Evolutionary conservation across 30 jellyfish, hydroid and myxozoan genomes (phyloP).

Genomic region (Aurelia aurita): DNA sequence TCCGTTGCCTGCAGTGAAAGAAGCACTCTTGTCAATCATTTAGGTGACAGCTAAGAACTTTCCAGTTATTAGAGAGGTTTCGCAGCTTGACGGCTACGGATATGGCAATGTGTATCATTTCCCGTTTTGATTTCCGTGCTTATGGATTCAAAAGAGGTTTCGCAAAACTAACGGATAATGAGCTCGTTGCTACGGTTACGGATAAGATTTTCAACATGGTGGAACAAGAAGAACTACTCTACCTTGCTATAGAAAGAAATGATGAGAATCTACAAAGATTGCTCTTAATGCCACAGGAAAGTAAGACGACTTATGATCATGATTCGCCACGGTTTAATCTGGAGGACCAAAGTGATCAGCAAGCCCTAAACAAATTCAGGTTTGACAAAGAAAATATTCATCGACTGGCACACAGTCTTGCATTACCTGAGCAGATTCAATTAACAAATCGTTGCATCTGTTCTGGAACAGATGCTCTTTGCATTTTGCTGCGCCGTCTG

Average conservation of each 20-base stretch:
- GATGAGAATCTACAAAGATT: not conserved
- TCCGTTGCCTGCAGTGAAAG: no score
- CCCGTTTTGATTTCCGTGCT: not conserved
- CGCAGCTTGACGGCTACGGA: not conserved
- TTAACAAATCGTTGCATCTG: slow-evolving; percentile 10
- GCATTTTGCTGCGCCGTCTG: slow-evolving; percentile 3
- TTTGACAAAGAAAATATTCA: no score
- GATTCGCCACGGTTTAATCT: not conserved
- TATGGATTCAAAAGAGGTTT: no score
- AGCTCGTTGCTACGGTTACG: no score
- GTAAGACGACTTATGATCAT: not conserved
- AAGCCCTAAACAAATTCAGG: not conserved
- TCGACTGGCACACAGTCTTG: not conserved
- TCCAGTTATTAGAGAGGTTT: slow-evolving; percentile 1
- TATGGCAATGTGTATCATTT: not conserved
- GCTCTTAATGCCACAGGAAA: slow-evolving; percentile 5
- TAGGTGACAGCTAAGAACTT: no score
- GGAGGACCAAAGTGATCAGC: slow-evolving; percentile 6
- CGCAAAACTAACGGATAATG: no score
- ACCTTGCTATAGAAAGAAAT: not conserved
- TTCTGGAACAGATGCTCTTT: slow-evolving; percentile 23
- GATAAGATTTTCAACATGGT: no score
- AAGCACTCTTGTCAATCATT: no score
- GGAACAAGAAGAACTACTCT: no score
- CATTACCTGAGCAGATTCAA: not conserved